Evolutionary conservation across 2,113 vertebrate species (phyloP).

Genomic region (Lucifuga dentata): DNA sequence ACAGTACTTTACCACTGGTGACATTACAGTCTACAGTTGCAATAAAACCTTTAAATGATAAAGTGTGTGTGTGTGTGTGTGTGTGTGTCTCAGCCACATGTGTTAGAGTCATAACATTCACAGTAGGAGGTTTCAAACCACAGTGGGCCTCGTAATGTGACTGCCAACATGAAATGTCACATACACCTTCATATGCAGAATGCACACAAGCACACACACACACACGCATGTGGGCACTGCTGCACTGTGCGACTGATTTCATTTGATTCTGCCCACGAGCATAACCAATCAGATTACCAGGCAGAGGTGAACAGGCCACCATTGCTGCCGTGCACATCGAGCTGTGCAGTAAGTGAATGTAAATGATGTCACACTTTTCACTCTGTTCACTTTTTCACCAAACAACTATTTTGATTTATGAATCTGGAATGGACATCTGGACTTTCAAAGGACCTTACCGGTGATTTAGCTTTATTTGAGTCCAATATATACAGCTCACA

Average conservation of each 20-base stretch:
- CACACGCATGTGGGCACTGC: neutral
- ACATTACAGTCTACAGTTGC: slow-evolving; percentile 54
- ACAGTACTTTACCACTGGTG: slow-evolving; percentile 17
- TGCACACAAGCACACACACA: neutral
- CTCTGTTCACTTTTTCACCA: too few species aligned
- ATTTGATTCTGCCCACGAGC: too few species aligned
- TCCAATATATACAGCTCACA: too few species aligned
- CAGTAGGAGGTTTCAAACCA: slow-evolving; percentile 51
- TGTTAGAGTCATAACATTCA: slow-evolving; percentile 60
- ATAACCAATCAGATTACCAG: too few species aligned
- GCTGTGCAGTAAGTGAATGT: too few species aligned
- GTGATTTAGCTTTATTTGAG: slow-evolving; percentile 16
- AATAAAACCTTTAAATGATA: slow-evolving; percentile 59
- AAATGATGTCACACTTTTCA: too few species aligned
- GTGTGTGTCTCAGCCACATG: slow-evolving; percentile 53
- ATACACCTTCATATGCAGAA: slow-evolving; percentile 7
- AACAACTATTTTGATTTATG: too few species aligned
- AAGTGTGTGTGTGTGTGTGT: slow-evolving; percentile 30
- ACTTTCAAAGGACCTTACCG: too few species aligned
- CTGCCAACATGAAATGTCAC: neutral
- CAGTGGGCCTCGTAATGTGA: slow-evolving; percentile 41
- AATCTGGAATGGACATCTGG: too few species aligned
- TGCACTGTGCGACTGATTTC: too few species aligned
- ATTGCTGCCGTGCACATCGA: too few species aligned
- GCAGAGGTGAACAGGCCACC: too few species aligned